phyloP scores from a whole-genome alignment of 2,888 invertebrate genomes.

The Agonum fuliginosum region DNA sequence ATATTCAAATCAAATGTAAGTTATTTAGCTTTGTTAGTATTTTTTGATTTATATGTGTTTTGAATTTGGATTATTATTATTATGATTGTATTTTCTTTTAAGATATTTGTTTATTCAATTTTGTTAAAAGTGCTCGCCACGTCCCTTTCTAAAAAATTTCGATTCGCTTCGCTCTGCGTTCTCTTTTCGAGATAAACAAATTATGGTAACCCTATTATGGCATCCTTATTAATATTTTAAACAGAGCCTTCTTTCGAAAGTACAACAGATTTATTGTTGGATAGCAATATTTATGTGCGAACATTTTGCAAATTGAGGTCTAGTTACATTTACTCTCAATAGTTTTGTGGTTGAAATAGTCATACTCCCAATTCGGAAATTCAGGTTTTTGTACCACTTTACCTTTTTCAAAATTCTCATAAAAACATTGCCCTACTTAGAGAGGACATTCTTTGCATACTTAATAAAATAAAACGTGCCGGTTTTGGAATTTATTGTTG shows the following conservation, averaged over 20 bases:
- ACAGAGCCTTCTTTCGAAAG: not conserved
- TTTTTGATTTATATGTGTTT: too few relatives aligned
- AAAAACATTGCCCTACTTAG: conserved; percentile 32
- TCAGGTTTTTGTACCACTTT: conserved; percentile 21
- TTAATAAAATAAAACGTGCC: conserved; percentile 8
- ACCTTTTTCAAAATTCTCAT: conserved; percentile 19
- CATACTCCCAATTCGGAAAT: not conserved
- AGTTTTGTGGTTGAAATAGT: not conserved
- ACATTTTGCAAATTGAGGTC: not conserved
- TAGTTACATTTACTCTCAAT: conserved; percentile 1
- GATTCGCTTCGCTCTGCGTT: too few relatives aligned
- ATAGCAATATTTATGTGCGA: not conserved
- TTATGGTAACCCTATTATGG: too few relatives aligned
- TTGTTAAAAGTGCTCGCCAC: too few relatives aligned
- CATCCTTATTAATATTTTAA: too few relatives aligned
- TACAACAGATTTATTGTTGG: not conserved
- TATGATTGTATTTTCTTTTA: too few relatives aligned
- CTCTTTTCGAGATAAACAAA: too few relatives aligned
- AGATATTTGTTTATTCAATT: too few relatives aligned
- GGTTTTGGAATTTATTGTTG: not conserved
- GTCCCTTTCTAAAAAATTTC: too few relatives aligned
- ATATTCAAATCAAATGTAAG: too few relatives aligned
- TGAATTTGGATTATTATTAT: too few relatives aligned
- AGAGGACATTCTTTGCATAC: conserved; percentile 14
- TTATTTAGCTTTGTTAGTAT: too few relatives aligned